phyloP scores from a whole-genome alignment of 1,140 invertebrate genomes.

The Gryon sp. region DNA sequence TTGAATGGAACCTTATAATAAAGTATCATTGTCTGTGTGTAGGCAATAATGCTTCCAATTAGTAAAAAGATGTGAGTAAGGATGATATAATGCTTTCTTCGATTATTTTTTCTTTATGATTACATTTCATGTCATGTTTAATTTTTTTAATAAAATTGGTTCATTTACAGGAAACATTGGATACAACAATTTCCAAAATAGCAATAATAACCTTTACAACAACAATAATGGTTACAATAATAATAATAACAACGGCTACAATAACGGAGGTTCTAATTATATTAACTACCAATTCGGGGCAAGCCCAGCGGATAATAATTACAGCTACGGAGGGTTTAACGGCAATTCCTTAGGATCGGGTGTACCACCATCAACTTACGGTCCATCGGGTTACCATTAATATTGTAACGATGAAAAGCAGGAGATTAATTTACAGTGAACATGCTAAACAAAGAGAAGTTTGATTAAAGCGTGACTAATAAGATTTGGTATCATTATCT shows the following conservation, averaged over 20 bases:
- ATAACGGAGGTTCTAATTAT: conserved; percentile 68
- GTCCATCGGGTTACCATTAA: conserved; percentile 79
- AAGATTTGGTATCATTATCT: conserved; percentile 28
- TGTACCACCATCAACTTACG: conserved; percentile 78
- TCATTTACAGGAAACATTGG: no score
- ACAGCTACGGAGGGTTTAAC: conserved; percentile 71
- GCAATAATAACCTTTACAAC: conserved; percentile 62
- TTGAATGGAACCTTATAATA: background rate
- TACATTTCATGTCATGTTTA: no score
- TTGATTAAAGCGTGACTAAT: conserved; percentile 39
- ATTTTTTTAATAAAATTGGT: background rate
- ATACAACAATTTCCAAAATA: conserved; percentile 70
- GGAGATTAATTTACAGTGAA: conserved; percentile 34
- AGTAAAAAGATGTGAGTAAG: background rate
- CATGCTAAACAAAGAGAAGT: conserved; percentile 15
- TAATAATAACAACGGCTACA: conserved; percentile 77
- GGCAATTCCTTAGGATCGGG: conserved; percentile 68
- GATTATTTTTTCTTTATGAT: no score
- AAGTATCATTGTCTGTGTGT: no score
- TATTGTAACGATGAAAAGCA: conserved; percentile 39
- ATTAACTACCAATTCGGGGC: conserved; percentile 79
- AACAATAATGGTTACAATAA: conserved; percentile 68
- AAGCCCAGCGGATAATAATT: conserved; percentile 78
- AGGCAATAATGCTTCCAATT: no score
- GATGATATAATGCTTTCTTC: no score